A percentile compares a stretch with the other conserved stretches of the same genome.
Evolutionary conservation across 2,113 vertebrate species (phyloP).

Genomic region (Heteronetta atricapilla): DNA sequence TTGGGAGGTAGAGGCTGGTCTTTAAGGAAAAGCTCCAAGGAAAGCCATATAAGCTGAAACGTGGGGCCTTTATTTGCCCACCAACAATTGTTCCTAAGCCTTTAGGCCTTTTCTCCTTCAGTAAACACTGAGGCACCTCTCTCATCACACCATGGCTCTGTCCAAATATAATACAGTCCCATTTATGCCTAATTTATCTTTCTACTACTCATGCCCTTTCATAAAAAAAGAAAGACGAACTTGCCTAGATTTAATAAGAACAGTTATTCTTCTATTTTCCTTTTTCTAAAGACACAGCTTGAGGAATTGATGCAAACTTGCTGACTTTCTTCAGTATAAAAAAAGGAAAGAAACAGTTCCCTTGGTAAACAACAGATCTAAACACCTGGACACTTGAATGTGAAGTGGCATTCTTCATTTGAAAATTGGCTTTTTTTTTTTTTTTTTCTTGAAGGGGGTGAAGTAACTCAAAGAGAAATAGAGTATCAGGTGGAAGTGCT

Average conservation of each 20-base stretch:
- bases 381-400: background rate
- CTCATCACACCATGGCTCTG: background rate
- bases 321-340: background rate
- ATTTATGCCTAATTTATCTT: background rate
- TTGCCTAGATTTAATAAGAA: background rate
- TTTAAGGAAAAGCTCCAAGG: background rate
- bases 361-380: background rate
- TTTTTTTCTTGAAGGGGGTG: background rate
- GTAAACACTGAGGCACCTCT: background rate
- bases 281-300: background rate
- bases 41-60: background rate
- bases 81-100: background rate
- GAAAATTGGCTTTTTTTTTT: background rate
- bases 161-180: background rate
- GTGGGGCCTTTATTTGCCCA: background rate
- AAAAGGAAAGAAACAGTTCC: background rate
- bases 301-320: background rate
- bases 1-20: background rate
- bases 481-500: background rate
- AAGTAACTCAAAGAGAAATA: background rate
- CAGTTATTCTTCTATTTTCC: background rate
- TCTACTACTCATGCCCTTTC: background rate
- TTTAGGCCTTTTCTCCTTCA: background rate
- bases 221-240: background rate
- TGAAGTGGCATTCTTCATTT: background rate